A percentile compares a stretch with the other conserved stretches of the same genome.
phyloP scores from a whole-genome alignment of 2,888 invertebrate species.

The Scaptomyza cyrtandrae region DNA sequence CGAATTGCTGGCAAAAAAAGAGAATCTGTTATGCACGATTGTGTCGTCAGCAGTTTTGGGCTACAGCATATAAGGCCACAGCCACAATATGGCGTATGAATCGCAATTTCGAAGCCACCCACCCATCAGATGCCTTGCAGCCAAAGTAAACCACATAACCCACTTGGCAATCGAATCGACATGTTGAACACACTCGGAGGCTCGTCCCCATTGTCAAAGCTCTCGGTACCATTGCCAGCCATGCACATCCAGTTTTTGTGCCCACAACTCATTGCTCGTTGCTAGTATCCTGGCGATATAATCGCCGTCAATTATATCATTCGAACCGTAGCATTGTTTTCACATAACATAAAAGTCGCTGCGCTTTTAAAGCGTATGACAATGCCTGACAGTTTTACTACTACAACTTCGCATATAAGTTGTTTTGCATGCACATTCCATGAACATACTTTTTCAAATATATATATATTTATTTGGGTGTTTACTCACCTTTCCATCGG shows the following conservation, averaged over 20 bases:
- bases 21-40: conserved; percentile 47
- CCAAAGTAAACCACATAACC: conserved; percentile 26
- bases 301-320: conserved; percentile 74
- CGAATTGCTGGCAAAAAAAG: conserved; percentile 35
- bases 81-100: conserved; percentile 46
- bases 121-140: not conserved
- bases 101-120: conserved; percentile 37
- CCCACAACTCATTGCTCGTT: not conserved
- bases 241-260: conserved; percentile 39
- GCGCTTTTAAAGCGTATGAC: conserved; percentile 20
- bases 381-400: conserved; percentile 17
- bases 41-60: conserved; percentile 67
- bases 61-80: conserved; percentile 56
- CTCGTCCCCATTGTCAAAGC: not conserved
- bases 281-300: conserved; percentile 39
- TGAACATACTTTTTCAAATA: not conserved
- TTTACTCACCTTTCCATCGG: conserved; percentile 87
- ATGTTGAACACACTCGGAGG: conserved; percentile 49
- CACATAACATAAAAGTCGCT: conserved; percentile 46
- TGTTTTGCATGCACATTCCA: not conserved
- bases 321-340: conserved; percentile 59
- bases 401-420: not conserved
- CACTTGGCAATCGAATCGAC: conserved; percentile 59
- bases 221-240: conserved; percentile 8
- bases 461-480: conserved; percentile 36